phyloP scores from a whole-genome alignment of 2,888 invertebrate genomes.

The Tetragnatha montana region DNA sequence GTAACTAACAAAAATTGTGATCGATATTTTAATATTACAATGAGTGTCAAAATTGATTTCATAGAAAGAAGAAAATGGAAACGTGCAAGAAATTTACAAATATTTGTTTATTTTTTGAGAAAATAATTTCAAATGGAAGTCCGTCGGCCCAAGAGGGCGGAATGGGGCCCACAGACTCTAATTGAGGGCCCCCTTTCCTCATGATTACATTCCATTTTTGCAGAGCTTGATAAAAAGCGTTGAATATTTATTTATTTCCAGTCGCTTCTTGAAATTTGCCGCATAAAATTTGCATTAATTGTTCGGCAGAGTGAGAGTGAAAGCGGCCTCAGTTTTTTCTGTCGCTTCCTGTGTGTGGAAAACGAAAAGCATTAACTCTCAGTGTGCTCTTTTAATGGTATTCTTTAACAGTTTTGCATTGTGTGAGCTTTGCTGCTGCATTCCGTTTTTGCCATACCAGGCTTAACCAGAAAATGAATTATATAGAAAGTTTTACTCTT shows the following conservation, averaged over 20 bases:
- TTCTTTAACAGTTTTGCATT: not conserved
- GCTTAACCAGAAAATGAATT: not conserved
- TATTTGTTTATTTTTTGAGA: too few relatives aligned
- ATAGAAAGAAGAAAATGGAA: too few relatives aligned
- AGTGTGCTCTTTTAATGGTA: not conserved
- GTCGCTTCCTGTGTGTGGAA: not conserved
- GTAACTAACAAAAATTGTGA: too few relatives aligned
- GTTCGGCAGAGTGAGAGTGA: not conserved
- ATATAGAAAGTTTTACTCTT: not conserved
- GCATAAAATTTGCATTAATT: constrained; percentile 1
- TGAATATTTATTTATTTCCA: not conserved
- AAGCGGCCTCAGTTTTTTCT: not conserved
- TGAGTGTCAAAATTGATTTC: too few relatives aligned
- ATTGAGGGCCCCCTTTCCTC: not conserved
- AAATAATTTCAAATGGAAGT: too few relatives aligned
- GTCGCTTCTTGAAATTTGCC: not conserved
- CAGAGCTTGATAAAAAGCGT: not conserved
- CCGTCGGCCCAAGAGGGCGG: too few relatives aligned
- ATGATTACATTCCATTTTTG: not conserved
- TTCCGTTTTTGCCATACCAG: not conserved
- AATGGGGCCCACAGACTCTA: too few relatives aligned
- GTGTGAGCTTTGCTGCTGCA: not conserved
- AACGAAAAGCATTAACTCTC: not conserved
- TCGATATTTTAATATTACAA: too few relatives aligned
- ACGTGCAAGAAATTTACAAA: too few relatives aligned